phyloP scores from a whole-genome alignment of 2,797 vertebrate genomes.

The Oreonectes daqikongensis region DNA sequence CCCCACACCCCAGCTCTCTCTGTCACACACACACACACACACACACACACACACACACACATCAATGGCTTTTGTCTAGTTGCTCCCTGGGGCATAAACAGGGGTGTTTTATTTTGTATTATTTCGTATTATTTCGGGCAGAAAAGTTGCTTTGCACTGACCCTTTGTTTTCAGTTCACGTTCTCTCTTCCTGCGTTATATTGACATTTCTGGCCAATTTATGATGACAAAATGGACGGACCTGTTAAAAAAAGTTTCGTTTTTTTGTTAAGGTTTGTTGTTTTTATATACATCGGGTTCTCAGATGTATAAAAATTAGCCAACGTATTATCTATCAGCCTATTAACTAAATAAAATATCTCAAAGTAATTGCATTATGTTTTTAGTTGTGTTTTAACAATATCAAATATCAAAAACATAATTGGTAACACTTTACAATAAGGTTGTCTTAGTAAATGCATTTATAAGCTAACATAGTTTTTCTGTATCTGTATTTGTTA shows the following conservation, averaged over 20 bases:
- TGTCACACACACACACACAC: neutral
- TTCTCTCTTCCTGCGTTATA: neutral
- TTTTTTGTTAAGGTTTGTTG: too few species aligned
- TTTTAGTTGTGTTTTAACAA: too few species aligned
- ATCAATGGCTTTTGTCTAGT: neutral
- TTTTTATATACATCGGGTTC: neutral
- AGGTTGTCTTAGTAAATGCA: too few species aligned
- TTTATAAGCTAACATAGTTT: too few species aligned
- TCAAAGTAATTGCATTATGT: too few species aligned
- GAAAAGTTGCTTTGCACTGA: conserved; percentile 26
- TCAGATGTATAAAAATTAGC: too few species aligned
- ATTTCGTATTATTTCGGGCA: conserved; percentile 11
- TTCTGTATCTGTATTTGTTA: too few species aligned
- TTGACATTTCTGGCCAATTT: conserved; percentile 34
- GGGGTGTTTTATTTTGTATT: conserved; percentile 29
- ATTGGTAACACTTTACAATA: too few species aligned
- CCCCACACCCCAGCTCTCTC: conserved; percentile 51
- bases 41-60: neutral
- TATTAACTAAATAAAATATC: too few species aligned
- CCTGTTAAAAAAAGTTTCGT: too few species aligned
- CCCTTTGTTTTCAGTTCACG: neutral
- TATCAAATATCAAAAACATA: too few species aligned
- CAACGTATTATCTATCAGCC: too few species aligned
- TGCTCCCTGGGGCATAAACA: neutral
- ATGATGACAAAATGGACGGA: neutral